Percentiles rank a stretch among this genome's conserved stretches.
phyloP scores from a whole-genome alignment of 2,888 invertebrate species.

The Tachystola acroxantha region DNA sequence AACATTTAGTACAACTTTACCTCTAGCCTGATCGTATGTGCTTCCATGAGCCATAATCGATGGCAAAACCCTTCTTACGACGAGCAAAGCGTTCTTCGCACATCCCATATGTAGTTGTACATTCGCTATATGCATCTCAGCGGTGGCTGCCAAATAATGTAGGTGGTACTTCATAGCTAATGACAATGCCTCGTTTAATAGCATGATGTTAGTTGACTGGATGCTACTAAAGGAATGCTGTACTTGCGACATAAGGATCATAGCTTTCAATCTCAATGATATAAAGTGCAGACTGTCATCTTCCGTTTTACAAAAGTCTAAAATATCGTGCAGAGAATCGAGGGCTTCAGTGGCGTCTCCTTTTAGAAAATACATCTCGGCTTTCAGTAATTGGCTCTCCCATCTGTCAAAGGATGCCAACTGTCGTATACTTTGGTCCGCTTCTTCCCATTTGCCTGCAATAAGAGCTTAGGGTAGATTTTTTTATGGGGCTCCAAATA shows the following conservation, averaged over 20 bases:
- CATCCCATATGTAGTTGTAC: conserved; percentile 86
- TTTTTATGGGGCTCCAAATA: too few species aligned
- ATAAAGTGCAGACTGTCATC: conserved; percentile 73
- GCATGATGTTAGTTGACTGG: conserved; percentile 73
- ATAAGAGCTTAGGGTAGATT: too few species aligned
- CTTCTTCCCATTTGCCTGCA: conserved; percentile 82
- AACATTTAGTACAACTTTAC: conserved; percentile 32
- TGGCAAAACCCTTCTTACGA: conserved; percentile 84
- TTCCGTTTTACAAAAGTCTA: conserved; percentile 73
- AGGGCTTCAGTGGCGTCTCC: conserved; percentile 66
- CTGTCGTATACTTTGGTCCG: conserved; percentile 82
- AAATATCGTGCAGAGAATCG: conserved; percentile 67
- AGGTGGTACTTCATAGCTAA: conserved; percentile 86
- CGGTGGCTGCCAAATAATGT: conserved; percentile 85
- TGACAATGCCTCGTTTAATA: conserved; percentile 84
- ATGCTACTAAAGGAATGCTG: conserved; percentile 79
- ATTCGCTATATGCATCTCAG: conserved; percentile 88
- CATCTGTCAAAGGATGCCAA: conserved; percentile 82
- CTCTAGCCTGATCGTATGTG: conserved; percentile 88
- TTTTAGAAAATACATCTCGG: conserved; percentile 76
- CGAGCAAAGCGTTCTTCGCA: conserved; percentile 84
- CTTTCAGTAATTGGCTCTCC: conserved; percentile 80
- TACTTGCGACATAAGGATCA: conserved; percentile 82
- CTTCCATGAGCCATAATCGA: conserved; percentile 89
- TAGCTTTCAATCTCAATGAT: conserved; percentile 80